Percentiles rank a stretch among this genome's conserved stretches.
phyloP scores from a whole-genome alignment of 2,888 invertebrate species.

The Horisme vitalbata region DNA sequence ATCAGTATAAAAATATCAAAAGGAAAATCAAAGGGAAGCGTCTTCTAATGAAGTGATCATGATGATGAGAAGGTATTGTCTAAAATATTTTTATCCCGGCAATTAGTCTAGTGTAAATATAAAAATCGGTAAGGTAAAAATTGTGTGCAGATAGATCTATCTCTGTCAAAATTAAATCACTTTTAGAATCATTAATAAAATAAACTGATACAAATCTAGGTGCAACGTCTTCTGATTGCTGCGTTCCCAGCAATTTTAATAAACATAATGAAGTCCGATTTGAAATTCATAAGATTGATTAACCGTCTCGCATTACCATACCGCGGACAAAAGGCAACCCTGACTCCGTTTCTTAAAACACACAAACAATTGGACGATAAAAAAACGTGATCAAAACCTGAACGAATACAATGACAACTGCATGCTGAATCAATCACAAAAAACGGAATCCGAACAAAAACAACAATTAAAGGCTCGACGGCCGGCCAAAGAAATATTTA shows the following conservation, averaged over 20 bases:
- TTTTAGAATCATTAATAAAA: too few species aligned
- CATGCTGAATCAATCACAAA: conserved; percentile 81
- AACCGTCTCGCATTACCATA: conserved; percentile 67
- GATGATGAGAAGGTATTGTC: too few species aligned
- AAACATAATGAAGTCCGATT: conserved; percentile 46
- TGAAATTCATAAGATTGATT: conserved; percentile 72
- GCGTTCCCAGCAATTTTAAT: conserved; percentile 35
- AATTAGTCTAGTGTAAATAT: too few species aligned
- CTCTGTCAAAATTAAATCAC: too few species aligned
- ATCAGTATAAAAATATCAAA: too few species aligned
- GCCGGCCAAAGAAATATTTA: conserved; percentile 76
- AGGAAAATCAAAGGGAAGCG: too few species aligned
- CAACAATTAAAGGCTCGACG: conserved; percentile 76
- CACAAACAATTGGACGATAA: conserved; percentile 73
- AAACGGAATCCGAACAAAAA: conserved; percentile 81
- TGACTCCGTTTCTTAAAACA: conserved; percentile 70
- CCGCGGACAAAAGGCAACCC: conserved; percentile 50
- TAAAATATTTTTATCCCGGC: too few species aligned
- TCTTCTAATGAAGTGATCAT: too few species aligned
- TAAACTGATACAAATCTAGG: conserved; percentile 16
- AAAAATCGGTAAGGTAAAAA: too few species aligned
- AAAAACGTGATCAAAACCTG: conserved; percentile 76
- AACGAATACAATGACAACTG: conserved; percentile 81
- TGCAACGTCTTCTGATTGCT: conserved; percentile 14
- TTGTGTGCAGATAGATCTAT: too few species aligned